phyloP scores from a whole-genome alignment of 1,140 invertebrate genomes.

The Acromyrmex echinatior region DNA sequence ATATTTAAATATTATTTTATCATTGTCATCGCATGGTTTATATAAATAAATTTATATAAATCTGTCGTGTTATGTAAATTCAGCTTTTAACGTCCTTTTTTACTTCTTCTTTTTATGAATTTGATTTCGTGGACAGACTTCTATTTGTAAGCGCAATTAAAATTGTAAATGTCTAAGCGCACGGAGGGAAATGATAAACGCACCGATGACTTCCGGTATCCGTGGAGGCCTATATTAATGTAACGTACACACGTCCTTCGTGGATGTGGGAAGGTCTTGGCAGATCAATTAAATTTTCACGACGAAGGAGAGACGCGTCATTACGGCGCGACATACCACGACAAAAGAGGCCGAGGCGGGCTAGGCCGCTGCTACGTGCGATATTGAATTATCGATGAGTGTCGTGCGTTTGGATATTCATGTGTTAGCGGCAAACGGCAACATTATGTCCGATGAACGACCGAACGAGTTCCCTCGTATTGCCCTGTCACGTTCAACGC shows the following conservation, averaged over 20 bases:
- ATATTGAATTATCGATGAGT: constrained; percentile 84
- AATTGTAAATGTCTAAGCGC: constrained; percentile 2
- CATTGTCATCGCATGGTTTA: background rate
- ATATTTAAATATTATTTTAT: constrained; percentile 45
- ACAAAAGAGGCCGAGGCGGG: constrained; percentile 69
- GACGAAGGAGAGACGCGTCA: constrained; percentile 74
- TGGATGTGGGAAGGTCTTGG: constrained; percentile 57
- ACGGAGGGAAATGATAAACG: constrained; percentile 11
- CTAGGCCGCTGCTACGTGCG: constrained; percentile 72
- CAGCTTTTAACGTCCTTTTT: background rate
- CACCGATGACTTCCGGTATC: constrained; percentile 25
- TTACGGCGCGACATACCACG: constrained; percentile 81
- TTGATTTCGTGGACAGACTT: too few relatives aligned
- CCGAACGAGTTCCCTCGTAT: constrained; percentile 57
- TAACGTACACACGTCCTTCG: constrained; percentile 31
- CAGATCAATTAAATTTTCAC: constrained; percentile 81
- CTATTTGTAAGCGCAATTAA: background rate
- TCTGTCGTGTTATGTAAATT: constrained; percentile 27
- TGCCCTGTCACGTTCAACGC: constrained; percentile 56
- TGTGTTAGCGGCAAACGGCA: constrained; percentile 78
- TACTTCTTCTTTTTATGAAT: background rate
- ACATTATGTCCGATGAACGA: constrained; percentile 59
- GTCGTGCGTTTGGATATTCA: constrained; percentile 80
- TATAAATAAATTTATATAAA: background rate
- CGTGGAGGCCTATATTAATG: constrained; percentile 15